Evolutionary conservation across 2,888 invertebrate species (phyloP).

Genomic region (Xiphydria camelus): DNA sequence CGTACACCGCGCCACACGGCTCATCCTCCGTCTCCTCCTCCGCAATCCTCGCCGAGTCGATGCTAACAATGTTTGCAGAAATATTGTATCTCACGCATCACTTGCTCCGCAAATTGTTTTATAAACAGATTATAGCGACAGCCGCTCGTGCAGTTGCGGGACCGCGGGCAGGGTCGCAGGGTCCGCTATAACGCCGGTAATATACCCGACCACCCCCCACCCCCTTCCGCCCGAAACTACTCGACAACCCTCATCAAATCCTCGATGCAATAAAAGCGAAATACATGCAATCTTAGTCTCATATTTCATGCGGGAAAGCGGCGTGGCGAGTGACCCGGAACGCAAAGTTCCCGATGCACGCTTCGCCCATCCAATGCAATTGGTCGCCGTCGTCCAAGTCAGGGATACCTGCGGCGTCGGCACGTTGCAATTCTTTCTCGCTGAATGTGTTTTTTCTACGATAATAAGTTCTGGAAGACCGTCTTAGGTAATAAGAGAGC

Average conservation of each 20-base stretch:
- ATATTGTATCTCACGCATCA: constrained; percentile 68
- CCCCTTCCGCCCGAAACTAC: constrained; percentile 3
- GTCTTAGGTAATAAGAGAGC: too few relatives aligned
- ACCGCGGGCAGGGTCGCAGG: constrained; percentile 39
- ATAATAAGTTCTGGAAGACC: too few relatives aligned
- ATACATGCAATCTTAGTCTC: constrained; percentile 24
- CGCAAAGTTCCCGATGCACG: constrained; percentile 2
- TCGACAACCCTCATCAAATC: constrained; percentile 23
- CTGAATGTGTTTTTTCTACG: too few relatives aligned
- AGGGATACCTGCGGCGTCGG: too few relatives aligned
- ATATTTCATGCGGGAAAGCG: constrained; percentile 14
- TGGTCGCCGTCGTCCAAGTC: too few relatives aligned
- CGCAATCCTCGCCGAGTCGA: constrained; percentile 57
- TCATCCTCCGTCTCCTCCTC: constrained; percentile 23
- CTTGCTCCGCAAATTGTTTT: constrained; percentile 76
- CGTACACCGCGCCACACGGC: constrained; percentile 11
- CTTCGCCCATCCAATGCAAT: too few relatives aligned
- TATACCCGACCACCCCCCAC: constrained; percentile 29
- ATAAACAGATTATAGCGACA: constrained; percentile 76
- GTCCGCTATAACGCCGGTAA: constrained; percentile 34
- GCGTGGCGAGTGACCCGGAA: constrained; percentile 22
- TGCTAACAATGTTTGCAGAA: constrained; percentile 59
- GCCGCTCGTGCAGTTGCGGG: constrained; percentile 62
- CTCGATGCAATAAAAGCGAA: constrained; percentile 31
- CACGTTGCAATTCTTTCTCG: too few relatives aligned